These are phyloP conservation scores for Athalia rosae DNA, from an alignment of 2,888 invertebrate genomes.

Conservation along the genomic window DNA sequence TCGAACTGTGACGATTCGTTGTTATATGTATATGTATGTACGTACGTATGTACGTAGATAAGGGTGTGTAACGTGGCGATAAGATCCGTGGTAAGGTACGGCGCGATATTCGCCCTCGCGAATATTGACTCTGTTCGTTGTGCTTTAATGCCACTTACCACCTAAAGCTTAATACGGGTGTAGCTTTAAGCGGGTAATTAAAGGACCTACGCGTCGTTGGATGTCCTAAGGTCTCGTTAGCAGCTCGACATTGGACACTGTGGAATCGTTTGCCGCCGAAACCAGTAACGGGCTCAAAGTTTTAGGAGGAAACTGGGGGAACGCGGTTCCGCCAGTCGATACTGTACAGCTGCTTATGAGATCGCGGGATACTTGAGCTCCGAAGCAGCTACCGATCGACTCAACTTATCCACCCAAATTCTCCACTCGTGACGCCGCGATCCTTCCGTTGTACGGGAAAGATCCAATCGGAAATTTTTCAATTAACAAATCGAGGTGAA, in stretches of 20 bases:
- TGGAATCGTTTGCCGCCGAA: background rate
- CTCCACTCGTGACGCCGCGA: too few relatives aligned
- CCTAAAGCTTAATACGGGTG: constrained; percentile 37
- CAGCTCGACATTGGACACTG: constrained; percentile 18
- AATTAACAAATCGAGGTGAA: too few relatives aligned
- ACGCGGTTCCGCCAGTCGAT: background rate
- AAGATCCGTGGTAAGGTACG: background rate
- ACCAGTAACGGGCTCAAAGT: background rate
- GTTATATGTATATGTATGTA: too few relatives aligned
- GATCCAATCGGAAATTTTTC: too few relatives aligned
- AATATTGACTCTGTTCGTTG: constrained; percentile 40
- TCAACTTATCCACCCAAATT: too few relatives aligned
- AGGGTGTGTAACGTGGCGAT: background rate
- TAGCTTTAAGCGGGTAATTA: constrained; percentile 43
- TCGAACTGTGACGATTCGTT: too few relatives aligned
- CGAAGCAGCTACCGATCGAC: too few relatives aligned
- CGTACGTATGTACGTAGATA: too few relatives aligned
- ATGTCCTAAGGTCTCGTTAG: constrained; percentile 35
- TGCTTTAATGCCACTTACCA: constrained; percentile 41
- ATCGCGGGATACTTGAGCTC: too few relatives aligned
- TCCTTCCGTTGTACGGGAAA: too few relatives aligned
- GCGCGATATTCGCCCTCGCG: constrained; percentile 4
- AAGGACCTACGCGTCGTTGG: constrained; percentile 45
- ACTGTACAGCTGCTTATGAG: too few relatives aligned
- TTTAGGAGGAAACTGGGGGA: background rate